Conservation (phyloP, 1,140 invertebrate genomes). For the Bombus sibiricus region DNA sequence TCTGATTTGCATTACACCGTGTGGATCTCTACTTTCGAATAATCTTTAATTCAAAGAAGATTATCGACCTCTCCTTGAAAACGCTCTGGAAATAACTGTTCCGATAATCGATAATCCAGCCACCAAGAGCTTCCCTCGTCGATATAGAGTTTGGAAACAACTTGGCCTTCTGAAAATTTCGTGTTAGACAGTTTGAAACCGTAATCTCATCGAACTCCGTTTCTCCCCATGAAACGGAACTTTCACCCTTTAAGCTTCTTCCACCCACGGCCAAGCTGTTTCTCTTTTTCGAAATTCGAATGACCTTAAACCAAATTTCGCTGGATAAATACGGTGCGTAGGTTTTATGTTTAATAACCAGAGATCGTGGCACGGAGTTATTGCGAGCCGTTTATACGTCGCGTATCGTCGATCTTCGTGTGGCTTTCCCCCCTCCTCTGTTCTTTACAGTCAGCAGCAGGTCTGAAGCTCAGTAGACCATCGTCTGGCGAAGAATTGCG, state of each 20-base stretch:
- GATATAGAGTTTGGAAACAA: neutral
- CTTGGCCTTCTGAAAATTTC: slow-evolving; percentile 6
- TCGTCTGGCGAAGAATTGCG: neutral
- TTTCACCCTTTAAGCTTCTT: neutral
- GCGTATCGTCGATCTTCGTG: slow-evolving; percentile 5
- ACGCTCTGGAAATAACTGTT: neutral
- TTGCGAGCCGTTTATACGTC: slow-evolving; percentile 4
- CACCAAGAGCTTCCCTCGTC: neutral
- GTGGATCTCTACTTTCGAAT: neutral
- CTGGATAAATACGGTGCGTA: neutral
- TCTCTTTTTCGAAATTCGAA: neutral
- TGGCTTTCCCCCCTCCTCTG: neutral
- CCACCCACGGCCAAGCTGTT: neutral
- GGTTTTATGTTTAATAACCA: too few relatives aligned
- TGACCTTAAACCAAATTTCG: neutral
- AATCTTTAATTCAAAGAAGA: neutral
- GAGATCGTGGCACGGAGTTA: slow-evolving; percentile 1
- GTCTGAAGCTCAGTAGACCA: neutral
- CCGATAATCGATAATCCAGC: neutral
- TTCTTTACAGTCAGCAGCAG: neutral
- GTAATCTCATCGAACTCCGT: neutral
- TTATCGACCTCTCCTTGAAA: neutral
- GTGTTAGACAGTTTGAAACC: too few relatives aligned
- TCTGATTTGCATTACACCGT: neutral
- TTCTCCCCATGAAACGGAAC: neutral